Percentiles rank a stretch among this genome's conserved stretches.
These are phyloP conservation scores for Zosterops pallidus DNA, from an alignment of 2,113 vertebrate species.

Conservation along the genomic window DNA sequence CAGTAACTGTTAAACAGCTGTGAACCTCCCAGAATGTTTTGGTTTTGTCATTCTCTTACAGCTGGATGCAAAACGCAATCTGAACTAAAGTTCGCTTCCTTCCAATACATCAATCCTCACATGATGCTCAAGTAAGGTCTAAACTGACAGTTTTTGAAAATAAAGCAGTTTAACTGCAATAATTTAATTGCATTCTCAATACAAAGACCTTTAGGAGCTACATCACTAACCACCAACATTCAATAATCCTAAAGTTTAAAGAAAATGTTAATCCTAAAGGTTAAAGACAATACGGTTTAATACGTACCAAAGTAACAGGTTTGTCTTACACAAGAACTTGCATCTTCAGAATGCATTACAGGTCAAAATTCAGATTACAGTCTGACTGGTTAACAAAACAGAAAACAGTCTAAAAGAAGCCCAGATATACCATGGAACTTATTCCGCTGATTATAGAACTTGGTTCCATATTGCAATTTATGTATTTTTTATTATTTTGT, in stretches of 20 bases:
- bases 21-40: neutral
- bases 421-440: neutral
- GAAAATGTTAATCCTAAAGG: neutral
- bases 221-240: neutral
- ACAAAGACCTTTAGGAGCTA: neutral
- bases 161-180: neutral
- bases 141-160: neutral
- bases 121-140: neutral
- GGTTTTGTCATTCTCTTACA: neutral
- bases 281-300: neutral
- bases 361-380: neutral
- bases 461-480: neutral
- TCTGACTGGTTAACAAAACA: neutral
- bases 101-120: neutral
- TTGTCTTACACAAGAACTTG: neutral
- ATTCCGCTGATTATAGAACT: neutral
- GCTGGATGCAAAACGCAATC: neutral
- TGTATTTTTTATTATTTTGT: neutral
- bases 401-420: neutral
- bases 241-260: neutral
- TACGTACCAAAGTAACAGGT: neutral
- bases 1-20: neutral
- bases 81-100: neutral
- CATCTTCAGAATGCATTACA: neutral
- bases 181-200: neutral